Base-by-base conservation (phyloP, 2,888 invertebrate genomes). In the Brachyopa scutellaris region DNA sequence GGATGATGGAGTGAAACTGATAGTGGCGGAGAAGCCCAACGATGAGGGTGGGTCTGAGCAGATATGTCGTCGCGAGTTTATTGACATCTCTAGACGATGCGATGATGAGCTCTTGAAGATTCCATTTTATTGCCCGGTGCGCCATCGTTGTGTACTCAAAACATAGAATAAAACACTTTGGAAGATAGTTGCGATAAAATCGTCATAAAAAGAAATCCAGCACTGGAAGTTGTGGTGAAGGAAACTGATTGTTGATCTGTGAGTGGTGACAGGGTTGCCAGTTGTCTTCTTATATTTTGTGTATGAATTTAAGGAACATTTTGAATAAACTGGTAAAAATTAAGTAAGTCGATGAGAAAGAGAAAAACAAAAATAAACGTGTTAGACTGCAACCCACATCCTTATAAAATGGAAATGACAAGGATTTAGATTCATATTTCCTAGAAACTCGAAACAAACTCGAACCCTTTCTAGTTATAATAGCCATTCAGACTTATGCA, bases 41-140 rank as follows among this genome's bases (percentile, higher is more conserved):
- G 49, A 77, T 62, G 70, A 72, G 78, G 78, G 72, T 78, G 72
- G 64, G 64, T 78, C 57, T 33, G 1, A 23, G n/a, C 29, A 3
- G 47, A 29, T 47, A 17, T 55, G 61, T 76, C 38, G 47, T n/a
- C n/a, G n/a, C 69, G 53, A 36, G 31, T 77, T 77, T 51, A 62
- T 72, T 38, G 69, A 36, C 61, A 42, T 70, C 29, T 38, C 15
- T 11, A 2, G 26, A 6, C 26, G 26, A n/a, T n/a, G n/a, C 15
- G 49, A 38, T 19, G 19, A 45, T 21, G 19, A 26, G 36, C 40
- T 21, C 7, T 36, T 11, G 26, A 5, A 36, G 40, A 13, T 13
- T 8, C 6, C 3, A 17, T 59, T 67, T 67, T 74, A 59, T 40
- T 74, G 66, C 9, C 23, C 8, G 9, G n/a, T n/a, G n/a, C 17